Evolutionary conservation across 2,797 vertebrate species (phyloP).

Genomic region (Tympanoctomys barrerae): DNA sequence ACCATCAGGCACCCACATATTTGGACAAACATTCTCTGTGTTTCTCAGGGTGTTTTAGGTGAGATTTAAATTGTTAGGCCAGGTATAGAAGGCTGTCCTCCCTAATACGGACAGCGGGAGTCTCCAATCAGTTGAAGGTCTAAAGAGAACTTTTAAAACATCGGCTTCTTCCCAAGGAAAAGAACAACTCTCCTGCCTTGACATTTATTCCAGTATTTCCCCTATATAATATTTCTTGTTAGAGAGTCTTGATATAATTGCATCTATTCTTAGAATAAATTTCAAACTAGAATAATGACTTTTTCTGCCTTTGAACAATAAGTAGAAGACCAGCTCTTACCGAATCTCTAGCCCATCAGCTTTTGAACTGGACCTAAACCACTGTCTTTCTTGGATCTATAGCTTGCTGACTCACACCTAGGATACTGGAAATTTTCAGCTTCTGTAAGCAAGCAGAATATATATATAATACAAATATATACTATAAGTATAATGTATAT

Average conservation of each 20-base stretch:
- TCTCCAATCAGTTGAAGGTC: not conserved
- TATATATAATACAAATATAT: not conserved
- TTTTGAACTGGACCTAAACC: not conserved
- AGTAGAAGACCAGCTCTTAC: not conserved
- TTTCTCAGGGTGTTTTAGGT: not conserved
- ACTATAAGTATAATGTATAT: not conserved
- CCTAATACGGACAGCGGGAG: not conserved
- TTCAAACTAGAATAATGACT: not conserved
- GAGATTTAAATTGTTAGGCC: not conserved
- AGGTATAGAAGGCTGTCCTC: not conserved
- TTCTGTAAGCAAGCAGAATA: not conserved
- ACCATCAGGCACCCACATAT: not conserved
- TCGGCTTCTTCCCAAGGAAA: not conserved
- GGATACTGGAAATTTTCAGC: not conserved
- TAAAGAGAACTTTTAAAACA: not conserved
- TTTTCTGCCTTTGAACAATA: not conserved
- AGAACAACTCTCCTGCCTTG: not conserved
- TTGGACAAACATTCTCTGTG: not conserved
- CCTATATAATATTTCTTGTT: slow-evolving; percentile 16
- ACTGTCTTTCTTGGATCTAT: not conserved
- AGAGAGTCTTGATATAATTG: slow-evolving; percentile 18
- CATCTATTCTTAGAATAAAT: not conserved
- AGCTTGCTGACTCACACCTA: not conserved
- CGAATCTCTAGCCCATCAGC: not conserved
- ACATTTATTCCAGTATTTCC: slow-evolving; percentile 7